Percentiles rank a stretch among this genome's conserved stretches.
phyloP scores from a whole-genome alignment of 2,888 invertebrate species.

The Fragum fragum region DNA sequence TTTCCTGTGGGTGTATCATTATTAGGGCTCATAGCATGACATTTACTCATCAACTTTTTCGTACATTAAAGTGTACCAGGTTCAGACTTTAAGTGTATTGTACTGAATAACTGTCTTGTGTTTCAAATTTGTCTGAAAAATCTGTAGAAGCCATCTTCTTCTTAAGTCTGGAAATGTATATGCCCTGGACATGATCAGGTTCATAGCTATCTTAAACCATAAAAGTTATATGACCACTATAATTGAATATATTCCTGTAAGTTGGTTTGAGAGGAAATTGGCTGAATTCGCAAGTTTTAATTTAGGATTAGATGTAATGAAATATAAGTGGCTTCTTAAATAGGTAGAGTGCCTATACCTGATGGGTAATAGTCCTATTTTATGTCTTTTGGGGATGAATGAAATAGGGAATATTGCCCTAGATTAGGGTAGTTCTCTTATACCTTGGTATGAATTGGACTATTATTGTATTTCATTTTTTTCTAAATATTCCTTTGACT shows the following conservation, averaged over 20 bases:
- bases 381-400: not conserved
- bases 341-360: not conserved
- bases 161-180: too few species aligned
- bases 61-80: too few species aligned
- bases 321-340: not conserved
- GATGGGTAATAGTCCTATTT: not conserved
- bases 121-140: not conserved
- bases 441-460: too few species aligned
- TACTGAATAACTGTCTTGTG: not conserved
- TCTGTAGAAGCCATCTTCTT: too few species aligned
- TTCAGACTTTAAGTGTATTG: not conserved
- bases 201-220: too few species aligned
- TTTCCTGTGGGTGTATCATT: conserved; percentile 3
- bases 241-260: too few species aligned
- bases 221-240: too few species aligned
- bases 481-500: too few species aligned
- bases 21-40: not conserved
- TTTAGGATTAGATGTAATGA: not conserved
- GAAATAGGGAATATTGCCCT: not conserved
- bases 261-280: not conserved
- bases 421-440: too few species aligned
- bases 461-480: too few species aligned
- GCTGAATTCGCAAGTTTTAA: not conserved
- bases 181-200: too few species aligned
- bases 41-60: not conserved